These are phyloP conservation scores for Danio choprae DNA, from an alignment of 2,797 vertebrate genomes.

Conservation along the genomic window DNA sequence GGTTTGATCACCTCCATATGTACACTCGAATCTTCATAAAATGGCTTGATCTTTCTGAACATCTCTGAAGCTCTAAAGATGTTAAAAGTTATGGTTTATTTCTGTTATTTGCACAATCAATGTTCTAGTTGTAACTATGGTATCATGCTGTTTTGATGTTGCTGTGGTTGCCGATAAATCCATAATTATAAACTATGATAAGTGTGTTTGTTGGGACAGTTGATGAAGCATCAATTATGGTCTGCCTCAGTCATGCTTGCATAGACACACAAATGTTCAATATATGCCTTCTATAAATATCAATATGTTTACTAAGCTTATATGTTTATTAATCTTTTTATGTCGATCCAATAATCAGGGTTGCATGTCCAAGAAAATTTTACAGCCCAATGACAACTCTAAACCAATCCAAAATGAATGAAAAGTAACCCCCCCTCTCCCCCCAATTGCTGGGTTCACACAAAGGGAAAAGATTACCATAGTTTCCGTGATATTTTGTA, in stretches of 20 bases:
- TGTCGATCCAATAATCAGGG: not conserved
- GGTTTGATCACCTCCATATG: slow-evolving; percentile 34
- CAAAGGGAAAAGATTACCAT: too few relatives aligned
- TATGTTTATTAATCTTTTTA: not conserved
- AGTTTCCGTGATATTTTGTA: too few relatives aligned
- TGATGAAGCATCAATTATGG: slow-evolving; percentile 9
- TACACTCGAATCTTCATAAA: not conserved
- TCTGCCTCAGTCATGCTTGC: not conserved
- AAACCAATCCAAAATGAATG: too few relatives aligned
- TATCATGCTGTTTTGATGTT: not conserved
- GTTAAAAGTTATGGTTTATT: not conserved
- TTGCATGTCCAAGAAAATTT: too few relatives aligned
- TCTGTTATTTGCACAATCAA: not conserved
- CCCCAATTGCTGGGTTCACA: too few relatives aligned
- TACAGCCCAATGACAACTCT: too few relatives aligned
- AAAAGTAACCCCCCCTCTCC: too few relatives aligned
- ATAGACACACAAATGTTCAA: not conserved
- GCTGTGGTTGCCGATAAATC: slow-evolving; percentile 16
- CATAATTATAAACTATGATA: not conserved
- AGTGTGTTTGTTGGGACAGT: slow-evolving; percentile 15
- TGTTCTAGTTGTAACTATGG: not conserved
- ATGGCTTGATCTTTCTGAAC: not conserved
- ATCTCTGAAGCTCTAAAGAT: not conserved
- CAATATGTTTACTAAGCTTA: too few relatives aligned
- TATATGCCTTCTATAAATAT: not conserved